phyloP scores from a whole-genome alignment of 2,113 vertebrate genomes.

The Poecilia latipinna region DNA sequence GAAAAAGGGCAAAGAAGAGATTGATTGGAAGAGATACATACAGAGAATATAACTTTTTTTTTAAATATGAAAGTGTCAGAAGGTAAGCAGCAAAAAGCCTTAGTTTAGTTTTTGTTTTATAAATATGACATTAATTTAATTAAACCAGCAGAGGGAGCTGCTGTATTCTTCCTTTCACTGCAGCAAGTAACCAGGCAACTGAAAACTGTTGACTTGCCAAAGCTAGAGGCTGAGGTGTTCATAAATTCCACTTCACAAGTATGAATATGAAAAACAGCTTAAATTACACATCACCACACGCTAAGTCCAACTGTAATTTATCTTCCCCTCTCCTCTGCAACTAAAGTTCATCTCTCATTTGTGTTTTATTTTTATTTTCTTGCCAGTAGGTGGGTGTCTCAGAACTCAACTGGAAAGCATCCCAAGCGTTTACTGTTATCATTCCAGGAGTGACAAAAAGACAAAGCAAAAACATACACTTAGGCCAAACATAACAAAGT shows the following conservation, averaged over 20 bases:
- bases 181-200: constrained; percentile 24
- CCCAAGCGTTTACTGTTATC: constrained; percentile 56
- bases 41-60: neutral
- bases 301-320: constrained; percentile 8
- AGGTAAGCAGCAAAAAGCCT: neutral
- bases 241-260: constrained; percentile 30
- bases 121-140: neutral
- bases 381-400: constrained; percentile 42
- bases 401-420: constrained; percentile 47
- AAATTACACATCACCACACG: constrained; percentile 9
- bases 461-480: constrained; percentile 61
- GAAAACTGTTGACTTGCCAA: constrained; percentile 12
- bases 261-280: constrained; percentile 31
- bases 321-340: constrained; percentile 42
- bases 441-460: constrained; percentile 74
- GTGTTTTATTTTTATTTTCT: constrained; percentile 42
- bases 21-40: neutral
- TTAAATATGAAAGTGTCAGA: neutral
- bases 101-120: neutral
- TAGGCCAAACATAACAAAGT: constrained; percentile 61
- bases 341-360: constrained; percentile 6
- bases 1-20: constrained; percentile 24
- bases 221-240: constrained; percentile 8
- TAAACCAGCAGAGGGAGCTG: constrained; percentile 68
- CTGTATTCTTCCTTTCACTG: constrained; percentile 6